Conservation (phyloP, 2,113 vertebrate genomes). For the Anoplopoma fimbria region DNA sequence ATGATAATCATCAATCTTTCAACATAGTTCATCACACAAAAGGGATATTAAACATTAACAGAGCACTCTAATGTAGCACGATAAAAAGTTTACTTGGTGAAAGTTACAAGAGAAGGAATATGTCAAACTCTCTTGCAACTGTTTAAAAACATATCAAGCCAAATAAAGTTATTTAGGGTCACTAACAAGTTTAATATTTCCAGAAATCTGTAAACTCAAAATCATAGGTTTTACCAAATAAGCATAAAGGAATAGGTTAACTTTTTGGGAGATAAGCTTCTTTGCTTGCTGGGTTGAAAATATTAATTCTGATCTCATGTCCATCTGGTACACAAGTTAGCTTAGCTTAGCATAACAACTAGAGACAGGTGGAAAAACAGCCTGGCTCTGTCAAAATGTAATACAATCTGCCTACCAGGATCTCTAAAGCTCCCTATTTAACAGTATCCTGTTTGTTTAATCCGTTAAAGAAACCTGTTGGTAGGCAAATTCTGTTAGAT, state of each 20-base stretch:
- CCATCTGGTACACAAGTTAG: neutral
- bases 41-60: neutral
- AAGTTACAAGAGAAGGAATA: neutral
- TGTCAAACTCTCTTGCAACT: neutral
- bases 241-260: neutral
- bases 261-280: neutral
- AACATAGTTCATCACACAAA: slow-evolving; percentile 5
- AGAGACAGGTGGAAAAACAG: neutral
- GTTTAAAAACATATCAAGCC: neutral
- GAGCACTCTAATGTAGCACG: neutral
- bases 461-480: neutral
- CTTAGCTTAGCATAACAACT: neutral
- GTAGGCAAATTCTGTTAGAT: neutral
- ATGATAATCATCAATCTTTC: slow-evolving; percentile 4
- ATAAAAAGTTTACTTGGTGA: neutral
- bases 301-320: neutral
- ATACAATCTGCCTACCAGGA: neutral
- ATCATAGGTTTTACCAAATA: neutral
- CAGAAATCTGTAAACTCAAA: neutral
- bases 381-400: neutral
- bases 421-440: neutral
- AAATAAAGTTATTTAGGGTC: neutral
- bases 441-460: neutral
- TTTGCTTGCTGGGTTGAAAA: neutral
- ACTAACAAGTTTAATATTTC: neutral